These are phyloP conservation scores for Brachionus plicatilis DNA, from an alignment of 1,140 invertebrate genomes.

Conservation along the genomic window DNA sequence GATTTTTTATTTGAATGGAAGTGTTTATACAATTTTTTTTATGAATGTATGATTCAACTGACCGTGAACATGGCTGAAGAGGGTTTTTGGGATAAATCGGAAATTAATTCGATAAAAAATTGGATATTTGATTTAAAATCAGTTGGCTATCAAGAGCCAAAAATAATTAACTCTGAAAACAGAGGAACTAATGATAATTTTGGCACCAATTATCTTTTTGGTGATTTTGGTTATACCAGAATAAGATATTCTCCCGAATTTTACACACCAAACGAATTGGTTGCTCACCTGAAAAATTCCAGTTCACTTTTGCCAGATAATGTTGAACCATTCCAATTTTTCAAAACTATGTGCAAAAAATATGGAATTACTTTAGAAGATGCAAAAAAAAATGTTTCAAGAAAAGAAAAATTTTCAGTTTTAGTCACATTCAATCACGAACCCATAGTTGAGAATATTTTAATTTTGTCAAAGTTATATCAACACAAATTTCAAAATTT, in stretches of 20 bases:
- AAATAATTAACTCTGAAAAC: neutral
- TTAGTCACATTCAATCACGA: neutral
- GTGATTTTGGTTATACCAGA: too few relatives aligned
- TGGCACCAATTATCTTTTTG: too few relatives aligned
- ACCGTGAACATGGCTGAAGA: constrained; percentile 41
- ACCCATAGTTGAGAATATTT: neutral
- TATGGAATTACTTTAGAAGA: neutral
- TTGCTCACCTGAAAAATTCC: neutral
- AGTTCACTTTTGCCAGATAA: neutral
- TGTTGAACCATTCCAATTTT: neutral
- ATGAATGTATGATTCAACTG: constrained; percentile 43
- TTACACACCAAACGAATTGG: too few relatives aligned
- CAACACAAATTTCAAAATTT: neutral
- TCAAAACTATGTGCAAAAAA: neutral
- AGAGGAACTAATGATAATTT: neutral
- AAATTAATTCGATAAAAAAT: constrained; percentile 41
- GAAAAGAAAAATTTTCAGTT: neutral
- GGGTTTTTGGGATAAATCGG: constrained; percentile 42
- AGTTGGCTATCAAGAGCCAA: constrained; percentile 42
- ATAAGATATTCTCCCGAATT: too few relatives aligned
- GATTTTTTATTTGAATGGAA: constrained; percentile 44
- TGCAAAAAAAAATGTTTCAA: neutral
- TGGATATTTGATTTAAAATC: constrained; percentile 44
- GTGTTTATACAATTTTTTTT: constrained; percentile 42
- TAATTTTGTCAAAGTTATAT: neutral